Conservation (phyloP, 2,797 vertebrate genomes). For the Acrossocheilus wenchowensis region DNA sequence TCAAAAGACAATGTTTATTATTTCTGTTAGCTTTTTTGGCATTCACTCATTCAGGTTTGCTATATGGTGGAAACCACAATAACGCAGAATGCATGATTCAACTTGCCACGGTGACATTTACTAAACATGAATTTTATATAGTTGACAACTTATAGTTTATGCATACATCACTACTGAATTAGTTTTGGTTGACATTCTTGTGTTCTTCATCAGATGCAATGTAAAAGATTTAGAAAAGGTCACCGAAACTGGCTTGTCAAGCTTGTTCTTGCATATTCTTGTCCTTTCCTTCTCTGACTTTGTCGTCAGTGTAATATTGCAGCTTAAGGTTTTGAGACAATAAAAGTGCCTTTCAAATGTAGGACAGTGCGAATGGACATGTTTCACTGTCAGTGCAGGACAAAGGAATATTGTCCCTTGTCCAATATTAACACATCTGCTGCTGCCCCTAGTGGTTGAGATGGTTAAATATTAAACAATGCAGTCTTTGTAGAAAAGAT, state of each 20-base stretch:
- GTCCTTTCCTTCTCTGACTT: background rate
- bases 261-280: constrained; percentile 61
- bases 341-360: background rate
- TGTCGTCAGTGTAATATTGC: background rate
- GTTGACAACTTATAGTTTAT: background rate
- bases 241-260: constrained; percentile 58
- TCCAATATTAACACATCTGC: background rate
- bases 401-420: background rate
- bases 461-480: constrained; percentile 1
- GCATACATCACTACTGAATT: too few relatives aligned
- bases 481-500: background rate
- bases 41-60: background rate
- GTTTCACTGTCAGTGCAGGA: constrained; percentile 14
- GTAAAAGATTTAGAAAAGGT: constrained; percentile 4
- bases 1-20: background rate
- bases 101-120: background rate
- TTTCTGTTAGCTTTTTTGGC: background rate
- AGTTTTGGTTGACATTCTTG: background rate
- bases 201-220: background rate
- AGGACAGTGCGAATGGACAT: background rate
- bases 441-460: constrained; percentile 3
- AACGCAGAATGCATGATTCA: background rate
- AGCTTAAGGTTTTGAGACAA: constrained; percentile 27
- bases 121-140: background rate
- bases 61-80: background rate